These are phyloP conservation scores for Halcyon chelicuti DNA, from an alignment of 2,797 vertebrate species.

Conservation along the genomic window DNA sequence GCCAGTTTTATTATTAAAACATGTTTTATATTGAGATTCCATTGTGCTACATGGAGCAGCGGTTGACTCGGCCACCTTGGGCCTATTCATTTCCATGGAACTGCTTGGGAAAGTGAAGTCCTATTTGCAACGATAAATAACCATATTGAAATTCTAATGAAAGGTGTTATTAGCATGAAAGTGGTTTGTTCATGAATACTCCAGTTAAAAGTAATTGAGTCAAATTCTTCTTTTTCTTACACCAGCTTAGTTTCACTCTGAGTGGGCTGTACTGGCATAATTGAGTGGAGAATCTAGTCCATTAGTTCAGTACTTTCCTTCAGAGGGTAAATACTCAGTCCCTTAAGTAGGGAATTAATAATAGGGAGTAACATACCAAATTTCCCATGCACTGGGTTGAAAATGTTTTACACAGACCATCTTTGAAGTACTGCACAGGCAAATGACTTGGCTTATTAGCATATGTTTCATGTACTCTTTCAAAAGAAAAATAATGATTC, in stretches of 20 bases:
- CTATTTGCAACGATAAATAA: background rate
- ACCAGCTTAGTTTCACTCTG: background rate
- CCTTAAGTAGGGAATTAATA: conserved; percentile 1
- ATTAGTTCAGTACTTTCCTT: background rate
- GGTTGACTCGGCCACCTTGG: background rate
- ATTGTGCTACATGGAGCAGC: background rate
- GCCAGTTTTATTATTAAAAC: background rate
- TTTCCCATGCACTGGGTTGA: conserved; percentile 10
- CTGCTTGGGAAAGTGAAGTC: background rate
- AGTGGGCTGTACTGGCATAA: background rate
- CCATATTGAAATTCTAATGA: background rate
- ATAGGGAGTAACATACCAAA: background rate
- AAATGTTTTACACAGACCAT: conserved; percentile 20
- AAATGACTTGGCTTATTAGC: conserved; percentile 50
- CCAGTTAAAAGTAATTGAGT: conserved; percentile 12
- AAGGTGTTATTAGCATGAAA: conserved; percentile 1
- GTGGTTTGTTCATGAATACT: background rate
- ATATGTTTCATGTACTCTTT: conserved; percentile 44
- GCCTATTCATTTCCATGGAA: background rate
- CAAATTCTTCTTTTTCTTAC: background rate
- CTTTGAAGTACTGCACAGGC: conserved; percentile 53
- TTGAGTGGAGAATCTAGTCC: background rate
- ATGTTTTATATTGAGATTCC: background rate
- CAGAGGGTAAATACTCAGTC: background rate
- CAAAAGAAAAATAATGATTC: conserved; percentile 25